These are phyloP conservation scores for Tetheella fluctuosa DNA, from an alignment of 2,888 invertebrate genomes.

Conservation along the genomic window DNA sequence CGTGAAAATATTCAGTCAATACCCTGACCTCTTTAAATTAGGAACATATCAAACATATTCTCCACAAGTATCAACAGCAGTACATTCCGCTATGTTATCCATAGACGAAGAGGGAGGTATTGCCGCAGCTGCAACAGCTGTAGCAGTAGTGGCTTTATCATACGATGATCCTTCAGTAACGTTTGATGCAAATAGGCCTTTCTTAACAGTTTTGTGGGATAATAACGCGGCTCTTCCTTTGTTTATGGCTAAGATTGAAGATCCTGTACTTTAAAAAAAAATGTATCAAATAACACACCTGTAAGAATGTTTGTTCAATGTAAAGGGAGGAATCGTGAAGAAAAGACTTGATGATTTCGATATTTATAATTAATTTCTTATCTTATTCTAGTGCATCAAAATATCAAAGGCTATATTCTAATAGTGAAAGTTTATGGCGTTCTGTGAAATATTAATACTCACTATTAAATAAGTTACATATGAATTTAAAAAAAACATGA, in stretches of 20 bases:
- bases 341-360: constrained; percentile 23
- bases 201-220: constrained; percentile 79
- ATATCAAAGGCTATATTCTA: background rate
- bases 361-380: constrained; percentile 16
- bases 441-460: constrained; percentile 4
- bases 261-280: constrained; percentile 48
- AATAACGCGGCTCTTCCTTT: constrained; percentile 68
- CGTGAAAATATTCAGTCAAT: constrained; percentile 62
- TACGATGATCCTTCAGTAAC: constrained; percentile 60
- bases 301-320: background rate
- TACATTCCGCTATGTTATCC: constrained; percentile 78
- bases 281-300: background rate
- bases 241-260: constrained; percentile 78
- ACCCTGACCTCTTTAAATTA: constrained; percentile 63
- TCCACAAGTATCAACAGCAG: constrained; percentile 70
- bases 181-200: constrained; percentile 76
- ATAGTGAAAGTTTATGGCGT: background rate
- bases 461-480: background rate
- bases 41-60: constrained; percentile 48
- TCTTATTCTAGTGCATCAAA: background rate
- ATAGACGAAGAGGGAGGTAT: constrained; percentile 81
- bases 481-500: background rate
- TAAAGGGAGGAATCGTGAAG: background rate
- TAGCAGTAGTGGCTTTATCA: constrained; percentile 76
- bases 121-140: constrained; percentile 74